Conservation (phyloP, 2,888 invertebrate species). For the Acronicta leporina region DNA sequence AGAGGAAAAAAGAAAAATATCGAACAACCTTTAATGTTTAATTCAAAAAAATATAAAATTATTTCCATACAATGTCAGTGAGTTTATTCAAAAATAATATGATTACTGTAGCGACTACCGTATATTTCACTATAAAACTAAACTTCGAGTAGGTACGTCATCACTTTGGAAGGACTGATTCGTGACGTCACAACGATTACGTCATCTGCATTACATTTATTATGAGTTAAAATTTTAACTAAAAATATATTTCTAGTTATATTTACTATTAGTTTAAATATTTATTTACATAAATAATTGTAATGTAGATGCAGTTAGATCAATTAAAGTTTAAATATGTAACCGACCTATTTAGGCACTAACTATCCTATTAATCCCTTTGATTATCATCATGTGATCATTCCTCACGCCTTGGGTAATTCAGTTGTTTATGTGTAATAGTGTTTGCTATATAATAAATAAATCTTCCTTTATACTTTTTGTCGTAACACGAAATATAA, state of each 20-base stretch:
- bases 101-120: slow-evolving; percentile 46
- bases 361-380: slow-evolving; percentile 47
- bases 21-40: slow-evolving; percentile 45
- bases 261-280: slow-evolving; percentile 9
- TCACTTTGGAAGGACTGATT: slow-evolving; percentile 53
- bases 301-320: slow-evolving; percentile 46
- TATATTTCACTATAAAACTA: slow-evolving; percentile 51
- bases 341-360: slow-evolving; percentile 53
- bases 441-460: background rate
- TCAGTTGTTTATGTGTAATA: slow-evolving; percentile 50
- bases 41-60: slow-evolving; percentile 47
- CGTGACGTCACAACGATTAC: slow-evolving; percentile 42
- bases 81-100: slow-evolving; percentile 41
- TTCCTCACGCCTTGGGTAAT: slow-evolving; percentile 29
- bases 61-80: slow-evolving; percentile 46
- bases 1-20: slow-evolving; percentile 30
- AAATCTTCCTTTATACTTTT: background rate
- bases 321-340: slow-evolving; percentile 38
- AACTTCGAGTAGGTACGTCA: slow-evolving; percentile 49
- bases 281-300: slow-evolving; percentile 30
- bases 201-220: slow-evolving; percentile 52
- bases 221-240: slow-evolving; percentile 20
- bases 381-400: slow-evolving; percentile 37
- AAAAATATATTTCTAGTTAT: slow-evolving; percentile 30
- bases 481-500: background rate